phyloP scores from a whole-genome alignment of 2,888 invertebrate genomes.

The Andricus curvator region DNA sequence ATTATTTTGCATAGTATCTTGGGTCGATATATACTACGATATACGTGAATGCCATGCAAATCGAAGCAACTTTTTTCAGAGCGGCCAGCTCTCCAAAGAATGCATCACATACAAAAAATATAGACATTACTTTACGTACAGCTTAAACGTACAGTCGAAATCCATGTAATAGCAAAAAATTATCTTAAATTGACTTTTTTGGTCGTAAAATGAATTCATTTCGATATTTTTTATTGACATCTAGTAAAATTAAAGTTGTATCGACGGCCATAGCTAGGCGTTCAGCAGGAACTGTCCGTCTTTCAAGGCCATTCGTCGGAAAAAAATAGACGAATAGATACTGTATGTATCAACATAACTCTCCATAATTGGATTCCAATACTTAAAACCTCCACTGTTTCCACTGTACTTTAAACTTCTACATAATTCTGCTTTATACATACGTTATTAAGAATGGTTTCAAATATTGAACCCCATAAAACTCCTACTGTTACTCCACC shows the following conservation, averaged over 20 bases:
- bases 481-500: slow-evolving; percentile 63
- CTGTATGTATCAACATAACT: too few species aligned
- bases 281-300: too few species aligned
- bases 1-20: too few species aligned
- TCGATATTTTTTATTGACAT: neutral
- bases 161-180: neutral
- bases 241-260: too few species aligned
- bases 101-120: slow-evolving; percentile 38
- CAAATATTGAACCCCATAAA: slow-evolving; percentile 67
- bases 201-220: neutral
- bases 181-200: neutral
- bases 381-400: neutral
- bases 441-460: slow-evolving; percentile 55
- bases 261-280: too few species aligned
- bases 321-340: too few species aligned
- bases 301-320: too few species aligned
- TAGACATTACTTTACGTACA: neutral
- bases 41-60: too few species aligned
- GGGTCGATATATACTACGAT: too few species aligned
- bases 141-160: neutral
- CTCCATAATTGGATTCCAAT: neutral
- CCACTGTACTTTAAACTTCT: neutral
- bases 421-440: slow-evolving; percentile 43
- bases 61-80: too few species aligned
- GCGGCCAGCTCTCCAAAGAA: too few species aligned